Evolutionary conservation across 2,113 vertebrate species (phyloP), one percentile per base, ranked within the genome.

Genomic region (Lontra canadensis): DNA sequence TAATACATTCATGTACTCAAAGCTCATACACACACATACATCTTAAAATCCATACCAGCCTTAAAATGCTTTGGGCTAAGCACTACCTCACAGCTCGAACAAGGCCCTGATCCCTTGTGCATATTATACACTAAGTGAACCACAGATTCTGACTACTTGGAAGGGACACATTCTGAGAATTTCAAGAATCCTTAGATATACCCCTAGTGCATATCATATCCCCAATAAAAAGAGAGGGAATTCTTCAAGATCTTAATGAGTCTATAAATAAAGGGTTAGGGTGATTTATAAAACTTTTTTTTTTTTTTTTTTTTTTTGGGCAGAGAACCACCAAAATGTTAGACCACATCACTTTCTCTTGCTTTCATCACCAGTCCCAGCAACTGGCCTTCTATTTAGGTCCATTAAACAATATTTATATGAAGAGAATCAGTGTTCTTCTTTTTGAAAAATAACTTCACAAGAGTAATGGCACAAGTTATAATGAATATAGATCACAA

Each of bases 281-380:
- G 73, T 92, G n/a, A 85, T 95, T 95, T 86, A 59, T 57, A 73
- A 81, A 97, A 89, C 7, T 15, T 7, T 79, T 88, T 55, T 86
- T 69, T 82, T 39, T 52, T 89, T 67, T 31, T 67, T 31, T 65
- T 49, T 49, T 52, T 52, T 65, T 65, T 34, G 3, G 81, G 39
- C 47, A 92, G 63, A 86, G 67, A 93, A 61, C 52, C 82, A 63
- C 78, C 49, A 57, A 47, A 57, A 80, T 91, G n/a, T 88, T 85
- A 82, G 49, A 44, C 26, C 20, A 85, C 17, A 74, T 87, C 8
- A 17, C 65, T 85, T 90, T 96, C 63, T 80, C 25, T 69, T 88
- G 76, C 74, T 90, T 63, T 47, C 3, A 36, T 85, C 55, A 49
- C 31, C 31, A 71, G 42, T 25, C 23, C 26, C 18, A 73, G 31